A percentile compares a stretch with the other conserved stretches of the same genome.
Conservation (phyloP, 2,888 invertebrate species). For the Lottia scabra region DNA sequence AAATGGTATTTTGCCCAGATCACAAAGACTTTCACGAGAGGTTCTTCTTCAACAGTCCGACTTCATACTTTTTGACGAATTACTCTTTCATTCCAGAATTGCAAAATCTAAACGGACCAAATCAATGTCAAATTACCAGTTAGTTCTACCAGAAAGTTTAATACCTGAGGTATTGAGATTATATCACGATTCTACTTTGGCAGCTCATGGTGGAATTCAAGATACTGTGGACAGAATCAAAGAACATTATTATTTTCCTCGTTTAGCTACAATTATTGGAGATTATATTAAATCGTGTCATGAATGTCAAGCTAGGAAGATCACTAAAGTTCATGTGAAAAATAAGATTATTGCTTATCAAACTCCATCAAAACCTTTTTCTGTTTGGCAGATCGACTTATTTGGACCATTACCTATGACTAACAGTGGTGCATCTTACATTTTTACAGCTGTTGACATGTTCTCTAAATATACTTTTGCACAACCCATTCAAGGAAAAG, state of each 20-base stretch:
- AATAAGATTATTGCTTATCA: constrained; percentile 14
- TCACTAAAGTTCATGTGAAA: constrained; percentile 16
- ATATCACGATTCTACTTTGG: constrained; percentile 24
- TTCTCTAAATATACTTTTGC: constrained; percentile 13
- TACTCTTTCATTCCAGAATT: constrained; percentile 26
- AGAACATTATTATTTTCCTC: constrained; percentile 21
- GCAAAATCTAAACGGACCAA: constrained; percentile 24
- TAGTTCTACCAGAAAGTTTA: constrained; percentile 24
- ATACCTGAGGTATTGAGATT: constrained; percentile 18
- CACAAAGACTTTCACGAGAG: constrained; percentile 20
- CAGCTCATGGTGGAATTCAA: constrained; percentile 27
- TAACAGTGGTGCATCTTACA: constrained; percentile 16
- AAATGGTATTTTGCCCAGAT: constrained; percentile 14
- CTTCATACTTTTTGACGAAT: constrained; percentile 21
- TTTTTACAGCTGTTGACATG: constrained; percentile 20
- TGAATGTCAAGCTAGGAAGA: constrained; percentile 23
- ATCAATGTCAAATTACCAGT: constrained; percentile 17
- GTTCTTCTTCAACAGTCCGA: constrained; percentile 23
- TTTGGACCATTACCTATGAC: constrained; percentile 20
- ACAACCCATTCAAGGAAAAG: constrained; percentile 15
- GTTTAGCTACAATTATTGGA: constrained; percentile 14
- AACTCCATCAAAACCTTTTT: constrained; percentile 21
- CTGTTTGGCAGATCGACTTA: constrained; percentile 24
- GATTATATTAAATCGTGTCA: constrained; percentile 22
- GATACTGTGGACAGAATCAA: constrained; percentile 24